Conservation (phyloP, 2,888 invertebrate species). For the Scrobipalpa atriplicella region DNA sequence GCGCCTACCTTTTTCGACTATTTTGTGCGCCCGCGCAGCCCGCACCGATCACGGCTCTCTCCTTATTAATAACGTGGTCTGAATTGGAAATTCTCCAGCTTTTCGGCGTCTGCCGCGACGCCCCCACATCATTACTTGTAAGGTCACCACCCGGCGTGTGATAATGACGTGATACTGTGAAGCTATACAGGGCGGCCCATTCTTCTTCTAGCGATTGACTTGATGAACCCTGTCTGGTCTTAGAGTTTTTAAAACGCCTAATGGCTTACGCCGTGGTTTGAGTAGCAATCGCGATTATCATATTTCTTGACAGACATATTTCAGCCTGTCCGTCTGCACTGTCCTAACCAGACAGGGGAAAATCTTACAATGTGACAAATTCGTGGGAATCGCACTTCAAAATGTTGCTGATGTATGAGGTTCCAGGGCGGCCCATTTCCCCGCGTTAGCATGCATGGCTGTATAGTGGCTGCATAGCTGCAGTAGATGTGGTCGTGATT, state of each 20-base stretch:
- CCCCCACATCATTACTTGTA: conserved; percentile 26
- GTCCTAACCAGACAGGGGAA: no score
- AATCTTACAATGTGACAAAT: no score
- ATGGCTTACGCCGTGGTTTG: no score
- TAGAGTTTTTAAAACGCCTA: no score
- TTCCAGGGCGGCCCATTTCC: not conserved
- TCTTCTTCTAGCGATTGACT: no score
- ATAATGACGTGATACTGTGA: not conserved
- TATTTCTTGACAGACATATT: no score
- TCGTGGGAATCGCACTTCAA: no score
- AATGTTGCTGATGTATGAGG: no score
- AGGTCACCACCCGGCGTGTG: not conserved
- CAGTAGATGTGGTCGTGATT: conserved; percentile 70
- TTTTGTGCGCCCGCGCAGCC: conserved; percentile 64
- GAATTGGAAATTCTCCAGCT: conserved; percentile 60
- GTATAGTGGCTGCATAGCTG: conserved; percentile 41
- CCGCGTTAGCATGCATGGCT: conserved; percentile 52
- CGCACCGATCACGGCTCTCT: conserved; percentile 63
- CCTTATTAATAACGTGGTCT: conserved; percentile 77
- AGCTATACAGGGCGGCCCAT: not conserved
- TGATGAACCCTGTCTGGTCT: no score
- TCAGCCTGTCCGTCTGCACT: no score
- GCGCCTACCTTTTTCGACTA: conserved; percentile 75
- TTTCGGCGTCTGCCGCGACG: conserved; percentile 26
- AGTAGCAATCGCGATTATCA: no score